phyloP scores from a whole-genome alignment of 2,797 vertebrate species.

The Manis crassicaudata region DNA sequence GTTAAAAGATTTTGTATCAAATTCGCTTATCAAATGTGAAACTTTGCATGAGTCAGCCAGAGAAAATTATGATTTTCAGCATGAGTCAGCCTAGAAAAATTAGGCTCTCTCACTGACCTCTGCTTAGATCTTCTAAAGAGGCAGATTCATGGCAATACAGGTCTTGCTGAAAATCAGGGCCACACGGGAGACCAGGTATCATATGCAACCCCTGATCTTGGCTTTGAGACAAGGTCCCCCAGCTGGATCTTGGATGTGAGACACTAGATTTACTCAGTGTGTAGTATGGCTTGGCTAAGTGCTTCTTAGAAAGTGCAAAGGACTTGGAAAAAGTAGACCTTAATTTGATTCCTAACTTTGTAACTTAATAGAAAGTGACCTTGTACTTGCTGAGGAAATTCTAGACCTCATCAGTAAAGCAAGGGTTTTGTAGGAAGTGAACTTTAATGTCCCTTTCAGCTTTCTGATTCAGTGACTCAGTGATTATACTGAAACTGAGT shows the following conservation, averaged over 20 bases:
- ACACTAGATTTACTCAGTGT: not conserved
- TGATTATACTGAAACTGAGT: constrained; percentile 42
- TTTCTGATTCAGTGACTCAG: constrained; percentile 42
- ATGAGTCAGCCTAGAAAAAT: not conserved
- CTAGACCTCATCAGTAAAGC: not conserved
- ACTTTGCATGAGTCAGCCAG: fast-evolving
- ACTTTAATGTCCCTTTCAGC: constrained; percentile 38
- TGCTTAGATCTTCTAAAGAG: not conserved
- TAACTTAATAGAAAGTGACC: constrained; percentile 24
- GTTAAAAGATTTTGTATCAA: not conserved
- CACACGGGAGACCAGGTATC: not conserved
- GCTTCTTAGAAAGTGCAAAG: not conserved
- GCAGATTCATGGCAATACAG: not conserved
- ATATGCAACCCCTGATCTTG: not conserved
- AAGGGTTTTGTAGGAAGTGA: not conserved
- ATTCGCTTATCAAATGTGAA: not conserved
- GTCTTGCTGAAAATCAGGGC: not conserved
- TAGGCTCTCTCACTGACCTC: not conserved
- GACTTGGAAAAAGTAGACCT: not conserved
- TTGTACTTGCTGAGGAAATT: not conserved
- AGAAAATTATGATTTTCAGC: not conserved
- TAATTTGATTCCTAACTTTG: not conserved
- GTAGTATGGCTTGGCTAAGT: not conserved
- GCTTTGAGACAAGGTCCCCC: not conserved
- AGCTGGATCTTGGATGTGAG: not conserved